phyloP scores from a whole-genome alignment of 2,888 invertebrate genomes.

The Muscina levida region DNA sequence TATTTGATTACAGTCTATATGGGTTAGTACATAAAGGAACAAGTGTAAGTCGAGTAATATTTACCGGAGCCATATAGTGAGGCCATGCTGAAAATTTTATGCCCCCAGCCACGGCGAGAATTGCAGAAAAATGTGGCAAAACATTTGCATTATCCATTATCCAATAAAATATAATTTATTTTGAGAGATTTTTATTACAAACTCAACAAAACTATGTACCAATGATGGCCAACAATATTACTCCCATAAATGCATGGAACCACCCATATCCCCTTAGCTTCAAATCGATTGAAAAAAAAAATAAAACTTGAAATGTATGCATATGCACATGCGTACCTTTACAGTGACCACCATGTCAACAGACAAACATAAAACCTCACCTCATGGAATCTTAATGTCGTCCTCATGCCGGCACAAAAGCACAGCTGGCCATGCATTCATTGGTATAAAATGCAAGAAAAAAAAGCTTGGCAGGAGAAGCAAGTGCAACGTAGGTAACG shows the following conservation, averaged over 20 bases:
- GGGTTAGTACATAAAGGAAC: conserved; percentile 4
- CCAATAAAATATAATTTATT: no score
- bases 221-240: no score
- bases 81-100: no score
- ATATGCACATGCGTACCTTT: conserved; percentile 20
- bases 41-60: neutral
- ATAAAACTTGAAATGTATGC: conserved; percentile 24
- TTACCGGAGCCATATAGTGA: no score
- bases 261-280: neutral
- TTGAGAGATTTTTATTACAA: no score
- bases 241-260: neutral
- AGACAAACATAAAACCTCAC: neutral
- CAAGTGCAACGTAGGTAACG: neutral
- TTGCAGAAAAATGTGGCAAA: no score
- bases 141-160: no score
- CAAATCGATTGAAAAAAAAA: conserved; percentile 32
- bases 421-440: conserved; percentile 33
- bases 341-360: neutral
- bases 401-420: neutral
- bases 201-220: no score
- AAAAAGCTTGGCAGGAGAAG: conserved; percentile 15
- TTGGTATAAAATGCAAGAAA: no score
- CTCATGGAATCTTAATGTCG: conserved; percentile 12
- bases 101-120: no score
- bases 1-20: conserved; percentile 32